phyloP scores from a whole-genome alignment of 1,140 invertebrate species.

The Platorchestia sp. region DNA sequence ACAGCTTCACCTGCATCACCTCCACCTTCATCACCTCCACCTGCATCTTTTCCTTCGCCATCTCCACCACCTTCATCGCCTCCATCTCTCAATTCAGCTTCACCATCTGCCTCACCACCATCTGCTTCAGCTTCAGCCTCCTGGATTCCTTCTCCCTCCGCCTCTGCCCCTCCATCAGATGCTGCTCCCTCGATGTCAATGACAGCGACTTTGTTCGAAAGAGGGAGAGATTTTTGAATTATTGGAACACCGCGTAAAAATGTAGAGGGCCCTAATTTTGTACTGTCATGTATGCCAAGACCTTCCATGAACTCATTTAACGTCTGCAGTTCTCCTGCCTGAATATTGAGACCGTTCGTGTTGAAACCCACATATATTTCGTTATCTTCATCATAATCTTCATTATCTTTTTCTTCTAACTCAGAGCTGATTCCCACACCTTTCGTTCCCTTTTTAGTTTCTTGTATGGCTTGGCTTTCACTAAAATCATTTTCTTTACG shows the following conservation, averaged over 20 bases:
- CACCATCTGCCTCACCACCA: not conserved
- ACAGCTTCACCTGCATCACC: not conserved
- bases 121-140: slow-evolving; percentile 21
- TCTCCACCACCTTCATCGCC: not conserved
- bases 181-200: slow-evolving; percentile 12
- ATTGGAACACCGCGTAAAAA: slow-evolving; percentile 36
- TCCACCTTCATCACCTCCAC: not conserved
- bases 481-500: not conserved
- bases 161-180: slow-evolving; percentile 34
- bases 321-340: not conserved
- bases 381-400: not conserved
- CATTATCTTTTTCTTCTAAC: not conserved
- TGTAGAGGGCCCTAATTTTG: not conserved
- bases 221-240: slow-evolving; percentile 49
- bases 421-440: not conserved
- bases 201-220: slow-evolving; percentile 48
- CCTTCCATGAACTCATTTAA: slow-evolving; percentile 17
- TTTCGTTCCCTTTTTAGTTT: not conserved
- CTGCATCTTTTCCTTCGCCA: not conserved
- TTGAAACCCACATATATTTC: not conserved
- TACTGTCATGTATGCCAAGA: not conserved
- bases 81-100: not conserved
- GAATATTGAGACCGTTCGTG: not conserved
- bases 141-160: slow-evolving; percentile 31
- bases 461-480: not conserved